Base-by-base conservation (phyloP, 2,888 invertebrate genomes). In the Xanthorhoe designata region DNA sequence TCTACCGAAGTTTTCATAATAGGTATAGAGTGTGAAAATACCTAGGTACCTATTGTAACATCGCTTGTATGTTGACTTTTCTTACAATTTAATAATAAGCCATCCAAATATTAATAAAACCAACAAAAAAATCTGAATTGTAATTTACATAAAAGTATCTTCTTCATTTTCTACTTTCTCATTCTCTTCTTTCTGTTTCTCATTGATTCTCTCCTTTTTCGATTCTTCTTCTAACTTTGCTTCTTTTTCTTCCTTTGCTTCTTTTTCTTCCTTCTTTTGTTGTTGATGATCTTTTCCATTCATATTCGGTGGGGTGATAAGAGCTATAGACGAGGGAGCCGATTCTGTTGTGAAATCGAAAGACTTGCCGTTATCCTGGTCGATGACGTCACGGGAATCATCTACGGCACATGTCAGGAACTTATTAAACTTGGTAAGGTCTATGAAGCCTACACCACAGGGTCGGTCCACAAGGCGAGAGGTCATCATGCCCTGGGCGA, bases 361-460 rank as follows among this genome's bases (percentile, higher is more conserved):
- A 2, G 77, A 60, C 78, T 84, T 76, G 35, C 69, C 69, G 1
- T 78, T 77, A 1, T 87, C 85, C 19, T 84, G 81, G 29, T 80
- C 80, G 45, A 90, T 77, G 9, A 91, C 83, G 64, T 92, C 91
- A 49, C 90, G 85, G 0, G 92, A 85, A 65, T 90, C 91, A 53
- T 92, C 92, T 6, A 92, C 90, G 1, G 87, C 91, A 64, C 92
- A 92, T 0, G 84, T 89, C n/a, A 92, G 65, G 75, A 91, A 92
- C 75, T 91, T 92, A 53, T 71, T 74, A 68, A 84, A 88, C 15
- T 74, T 69, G 17, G 76, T 70, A 19, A 92, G 69, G 72, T 92
- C 89, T 5, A 91, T 51, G 74, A 87, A 92, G 1, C 92, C 92
- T 0, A 88, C 80, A 7, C 92, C 91, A 70, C 92, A 91, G 0